Percentiles rank a stretch among this genome's conserved stretches.
phyloP scores from a whole-genome alignment of 2,888 invertebrate species.

The Elegia similella region DNA sequence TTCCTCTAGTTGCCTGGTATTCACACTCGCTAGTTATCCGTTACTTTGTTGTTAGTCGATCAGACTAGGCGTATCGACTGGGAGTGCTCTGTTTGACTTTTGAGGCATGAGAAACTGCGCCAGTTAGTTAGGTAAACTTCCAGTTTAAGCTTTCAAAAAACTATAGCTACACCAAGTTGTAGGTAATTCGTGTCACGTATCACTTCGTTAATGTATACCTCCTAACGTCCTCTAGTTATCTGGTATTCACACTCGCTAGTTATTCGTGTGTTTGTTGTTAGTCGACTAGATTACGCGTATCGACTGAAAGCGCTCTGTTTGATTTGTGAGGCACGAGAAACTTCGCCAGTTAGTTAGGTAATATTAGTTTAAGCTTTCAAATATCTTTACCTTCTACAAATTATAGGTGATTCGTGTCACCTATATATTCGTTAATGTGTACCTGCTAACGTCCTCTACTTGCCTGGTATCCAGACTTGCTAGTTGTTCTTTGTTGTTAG shows the following conservation, averaged over 20 bases:
- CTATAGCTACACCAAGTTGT: too few species aligned
- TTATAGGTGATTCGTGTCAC: too few species aligned
- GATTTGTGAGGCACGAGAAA: constrained; percentile 1
- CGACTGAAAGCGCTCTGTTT: constrained; percentile 4
- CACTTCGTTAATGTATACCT: neutral
- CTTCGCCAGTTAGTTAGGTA: too few species aligned
- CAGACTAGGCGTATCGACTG: too few species aligned
- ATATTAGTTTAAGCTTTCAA: too few species aligned
- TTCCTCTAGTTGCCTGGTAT: too few species aligned
- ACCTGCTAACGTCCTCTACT: too few species aligned
- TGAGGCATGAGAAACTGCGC: neutral
- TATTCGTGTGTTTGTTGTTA: constrained; percentile 11
- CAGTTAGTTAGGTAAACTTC: neutral
- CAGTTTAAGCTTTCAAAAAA: neutral
- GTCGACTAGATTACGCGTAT: constrained; percentile 9
- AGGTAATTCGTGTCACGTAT: neutral
- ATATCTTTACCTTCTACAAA: too few species aligned
- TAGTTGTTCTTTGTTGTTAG: neutral
- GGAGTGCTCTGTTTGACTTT: too few species aligned
- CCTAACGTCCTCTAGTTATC: neutral
- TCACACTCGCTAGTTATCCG: too few species aligned
- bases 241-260: neutral
- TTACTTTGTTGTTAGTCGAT: too few species aligned
- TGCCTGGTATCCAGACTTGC: neutral
- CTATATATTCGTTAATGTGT: too few species aligned